A percentile compares a stretch with the other conserved stretches of the same genome.
Conservation (phyloP, 2,888 invertebrate genomes). For the Tupiocoris notatus region DNA sequence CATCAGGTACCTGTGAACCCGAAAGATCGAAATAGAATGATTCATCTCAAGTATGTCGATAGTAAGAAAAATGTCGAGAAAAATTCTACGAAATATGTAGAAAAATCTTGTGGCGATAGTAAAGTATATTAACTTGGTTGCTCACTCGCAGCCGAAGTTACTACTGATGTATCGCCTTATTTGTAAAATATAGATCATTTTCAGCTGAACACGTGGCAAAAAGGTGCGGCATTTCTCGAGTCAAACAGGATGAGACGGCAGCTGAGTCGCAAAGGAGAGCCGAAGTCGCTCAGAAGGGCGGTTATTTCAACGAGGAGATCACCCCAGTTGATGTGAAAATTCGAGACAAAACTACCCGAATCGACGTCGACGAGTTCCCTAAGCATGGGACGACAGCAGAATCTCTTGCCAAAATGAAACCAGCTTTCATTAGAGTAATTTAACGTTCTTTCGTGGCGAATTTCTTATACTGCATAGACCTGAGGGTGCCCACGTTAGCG, state of each 20-base stretch:
- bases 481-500: too few species aligned
- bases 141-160: too few species aligned
- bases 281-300: constrained; percentile 62
- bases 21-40: too few species aligned
- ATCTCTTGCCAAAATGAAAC: constrained; percentile 61
- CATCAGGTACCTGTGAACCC: too few species aligned
- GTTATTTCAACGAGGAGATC: constrained; percentile 70
- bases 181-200: constrained; percentile 49
- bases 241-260: constrained; percentile 71
- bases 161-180: too few species aligned
- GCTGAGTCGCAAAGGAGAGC: constrained; percentile 66
- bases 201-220: constrained; percentile 74
- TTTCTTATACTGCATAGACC: too few species aligned
- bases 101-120: too few species aligned
- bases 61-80: too few species aligned
- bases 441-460: too few species aligned
- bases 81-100: too few species aligned
- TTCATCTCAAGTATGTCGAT: too few species aligned
- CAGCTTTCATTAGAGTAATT: constrained; percentile 65
- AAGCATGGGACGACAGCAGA: constrained; percentile 63
- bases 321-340: constrained; percentile 62
- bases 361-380: constrained; percentile 69
- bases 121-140: too few species aligned
- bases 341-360: constrained; percentile 56
- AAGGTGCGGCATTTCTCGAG: constrained; percentile 63